Evolutionary conservation across 2,888 invertebrate genomes (phyloP).

Genomic region (Aspidapion aeneum): DNA sequence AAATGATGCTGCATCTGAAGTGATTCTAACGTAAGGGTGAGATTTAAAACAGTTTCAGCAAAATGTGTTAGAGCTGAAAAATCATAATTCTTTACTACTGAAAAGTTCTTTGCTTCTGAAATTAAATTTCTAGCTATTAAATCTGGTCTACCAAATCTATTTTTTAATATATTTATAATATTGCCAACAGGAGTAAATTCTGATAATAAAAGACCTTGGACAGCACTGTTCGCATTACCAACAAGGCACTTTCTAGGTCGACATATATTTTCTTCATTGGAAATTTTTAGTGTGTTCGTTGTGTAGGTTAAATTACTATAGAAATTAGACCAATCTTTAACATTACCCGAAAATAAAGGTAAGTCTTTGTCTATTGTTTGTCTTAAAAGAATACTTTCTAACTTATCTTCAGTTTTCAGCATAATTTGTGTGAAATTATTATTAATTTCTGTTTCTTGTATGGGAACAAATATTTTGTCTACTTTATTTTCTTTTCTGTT

Average conservation of each 20-base stretch:
- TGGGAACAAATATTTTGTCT: too few species aligned
- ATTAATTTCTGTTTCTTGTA: neutral
- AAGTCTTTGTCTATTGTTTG: neutral
- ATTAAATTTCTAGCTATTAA: too few species aligned
- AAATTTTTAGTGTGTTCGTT: neutral
- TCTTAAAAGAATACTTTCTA: neutral
- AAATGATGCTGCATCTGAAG: too few species aligned
- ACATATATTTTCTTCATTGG: neutral
- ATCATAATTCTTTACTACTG: too few species aligned
- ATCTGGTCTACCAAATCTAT: neutral
- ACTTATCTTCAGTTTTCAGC: neutral
- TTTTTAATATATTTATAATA: neutral
- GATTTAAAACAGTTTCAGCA: too few species aligned
- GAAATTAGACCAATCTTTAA: neutral
- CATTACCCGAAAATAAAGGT: neutral
- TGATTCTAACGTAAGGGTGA: too few species aligned
- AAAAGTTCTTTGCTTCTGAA: too few species aligned
- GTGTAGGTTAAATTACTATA: neutral
- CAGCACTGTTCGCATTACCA: neutral
- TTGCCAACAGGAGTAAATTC: neutral
- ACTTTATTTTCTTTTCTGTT: too few species aligned
- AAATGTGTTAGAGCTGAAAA: too few species aligned
- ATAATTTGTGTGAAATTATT: too few species aligned
- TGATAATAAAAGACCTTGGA: neutral
- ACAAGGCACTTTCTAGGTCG: neutral